Evolutionary conservation across 30 jellyfish, hydroid and myxozoan genomes (phyloP).

Genomic region (Aurelia aurita): DNA sequence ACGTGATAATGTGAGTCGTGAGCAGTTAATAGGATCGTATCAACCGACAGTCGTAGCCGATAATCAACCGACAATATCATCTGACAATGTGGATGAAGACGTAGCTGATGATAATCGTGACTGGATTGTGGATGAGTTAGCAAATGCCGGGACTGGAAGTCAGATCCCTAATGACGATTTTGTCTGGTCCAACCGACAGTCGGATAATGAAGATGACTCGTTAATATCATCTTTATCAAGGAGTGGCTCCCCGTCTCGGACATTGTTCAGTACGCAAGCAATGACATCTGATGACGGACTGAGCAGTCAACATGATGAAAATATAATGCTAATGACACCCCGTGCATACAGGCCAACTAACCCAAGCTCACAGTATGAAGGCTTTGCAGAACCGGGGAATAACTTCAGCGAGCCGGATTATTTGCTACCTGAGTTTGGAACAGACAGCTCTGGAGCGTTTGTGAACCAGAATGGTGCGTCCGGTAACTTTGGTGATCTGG

Average conservation of each 20-base stretch:
- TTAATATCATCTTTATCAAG: background rate
- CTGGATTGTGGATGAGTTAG: slow-evolving; percentile 39
- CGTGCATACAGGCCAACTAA: slow-evolving; percentile 4
- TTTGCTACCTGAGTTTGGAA: slow-evolving; percentile 45
- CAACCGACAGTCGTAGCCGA: background rate
- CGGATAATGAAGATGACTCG: slow-evolving; percentile 20
- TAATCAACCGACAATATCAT: background rate
- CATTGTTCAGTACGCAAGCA: background rate
- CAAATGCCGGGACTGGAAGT: slow-evolving; percentile 50
- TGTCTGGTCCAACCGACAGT: slow-evolving; percentile 18
- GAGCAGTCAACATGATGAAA: slow-evolving; percentile 24
- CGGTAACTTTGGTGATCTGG: slow-evolving; percentile 62
- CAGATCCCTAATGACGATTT: slow-evolving; percentile 45
- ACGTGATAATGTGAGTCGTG: background rate
- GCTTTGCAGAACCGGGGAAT: background rate
- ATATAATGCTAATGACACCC: slow-evolving; percentile 57
- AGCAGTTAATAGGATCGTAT: background rate
- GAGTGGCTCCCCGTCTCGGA: slow-evolving; percentile 5
- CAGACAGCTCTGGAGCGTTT: slow-evolving; percentile 36
- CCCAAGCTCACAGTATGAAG: background rate
- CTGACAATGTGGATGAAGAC: slow-evolving; percentile 35
- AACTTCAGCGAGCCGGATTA: slow-evolving; percentile 16
- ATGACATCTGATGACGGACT: background rate
- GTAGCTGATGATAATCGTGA: slow-evolving; percentile 28
- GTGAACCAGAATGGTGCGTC: slow-evolving; percentile 49